Conservation (phyloP, 1,140 invertebrate species). For the Temnothorax curvispinosus region DNA sequence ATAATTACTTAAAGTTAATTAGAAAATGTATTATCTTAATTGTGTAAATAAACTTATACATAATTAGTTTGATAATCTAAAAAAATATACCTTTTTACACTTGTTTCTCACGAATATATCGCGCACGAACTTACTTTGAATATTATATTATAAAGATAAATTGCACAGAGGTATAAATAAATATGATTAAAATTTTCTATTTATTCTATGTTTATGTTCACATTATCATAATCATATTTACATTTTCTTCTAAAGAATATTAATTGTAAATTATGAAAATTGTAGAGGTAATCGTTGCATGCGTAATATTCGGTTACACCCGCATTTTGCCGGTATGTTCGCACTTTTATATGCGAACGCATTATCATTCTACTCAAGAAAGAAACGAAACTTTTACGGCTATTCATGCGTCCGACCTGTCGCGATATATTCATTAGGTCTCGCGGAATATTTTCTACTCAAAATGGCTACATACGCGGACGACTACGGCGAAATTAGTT, state of each 20-base stretch:
- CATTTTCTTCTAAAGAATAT: not conserved
- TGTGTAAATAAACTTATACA: not conserved
- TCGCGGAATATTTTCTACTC: conserved; percentile 11
- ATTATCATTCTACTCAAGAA: not conserved
- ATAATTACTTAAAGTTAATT: not conserved
- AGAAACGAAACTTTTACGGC: conserved; percentile 23
- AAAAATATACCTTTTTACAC: not conserved
- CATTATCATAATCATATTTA: not conserved
- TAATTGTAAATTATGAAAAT: conserved; percentile 34
- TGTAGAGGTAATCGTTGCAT: not conserved
- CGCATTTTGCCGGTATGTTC: not conserved
- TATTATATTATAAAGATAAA: not conserved
- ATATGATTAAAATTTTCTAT: conserved; percentile 5
- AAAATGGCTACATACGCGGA: conserved; percentile 11
- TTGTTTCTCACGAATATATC: not conserved
- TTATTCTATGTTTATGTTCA: not conserved
- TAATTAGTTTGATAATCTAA: not conserved
- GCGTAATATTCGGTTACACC: conserved; percentile 4
- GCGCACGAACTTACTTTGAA: not conserved
- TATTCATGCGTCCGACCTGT: not conserved
- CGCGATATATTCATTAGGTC: conserved; percentile 59
- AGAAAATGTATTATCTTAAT: not conserved
- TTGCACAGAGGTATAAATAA: not conserved
- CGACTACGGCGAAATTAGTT: conserved; percentile 59
- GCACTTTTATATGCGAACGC: not conserved